A percentile compares a stretch with the other conserved stretches of the same genome.
Conservation (phyloP, 2,113 vertebrate genomes). For the Pollimyrus isidori region DNA sequence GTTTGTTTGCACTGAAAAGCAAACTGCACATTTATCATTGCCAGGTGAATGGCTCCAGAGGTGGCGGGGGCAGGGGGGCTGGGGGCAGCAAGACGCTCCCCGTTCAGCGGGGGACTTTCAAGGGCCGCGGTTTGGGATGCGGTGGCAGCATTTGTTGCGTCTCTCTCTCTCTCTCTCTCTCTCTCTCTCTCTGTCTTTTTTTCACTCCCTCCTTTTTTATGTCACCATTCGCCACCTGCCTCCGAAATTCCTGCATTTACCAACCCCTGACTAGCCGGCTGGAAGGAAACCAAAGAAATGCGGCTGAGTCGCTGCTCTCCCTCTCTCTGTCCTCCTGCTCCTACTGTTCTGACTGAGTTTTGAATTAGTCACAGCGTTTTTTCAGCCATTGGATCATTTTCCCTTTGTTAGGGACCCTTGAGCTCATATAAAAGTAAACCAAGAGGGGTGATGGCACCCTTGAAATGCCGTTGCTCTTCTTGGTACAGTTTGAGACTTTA, state of each 20-base stretch:
- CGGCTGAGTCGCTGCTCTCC: conserved; percentile 27
- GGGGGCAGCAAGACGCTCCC: conserved; percentile 42
- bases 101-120: conserved; percentile 43
- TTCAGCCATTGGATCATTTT: conserved; percentile 25
- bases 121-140: conserved; percentile 36
- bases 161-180: conserved; percentile 51
- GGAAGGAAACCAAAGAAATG: conserved; percentile 42
- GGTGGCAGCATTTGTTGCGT: conserved; percentile 61
- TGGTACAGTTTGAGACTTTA: not conserved
- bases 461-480: not conserved
- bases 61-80: conserved; percentile 20
- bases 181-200: conserved; percentile 26
- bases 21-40: conserved; percentile 39
- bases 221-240: conserved; percentile 68
- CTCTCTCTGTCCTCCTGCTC: conserved; percentile 29
- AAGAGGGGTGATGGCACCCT: not conserved
- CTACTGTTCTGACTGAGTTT: conserved; percentile 39
- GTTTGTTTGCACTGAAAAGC: conserved; percentile 36
- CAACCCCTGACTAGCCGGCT: conserved; percentile 41
- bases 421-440: conserved; percentile 16
- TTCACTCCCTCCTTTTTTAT: conserved; percentile 33
- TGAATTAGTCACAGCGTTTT: conserved; percentile 34
- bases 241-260: conserved; percentile 64
- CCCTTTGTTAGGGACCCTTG: conserved; percentile 11
- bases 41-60: conserved; percentile 31